Conservation (phyloP, 2,888 invertebrate species). For the Anthophora plumipes region DNA sequence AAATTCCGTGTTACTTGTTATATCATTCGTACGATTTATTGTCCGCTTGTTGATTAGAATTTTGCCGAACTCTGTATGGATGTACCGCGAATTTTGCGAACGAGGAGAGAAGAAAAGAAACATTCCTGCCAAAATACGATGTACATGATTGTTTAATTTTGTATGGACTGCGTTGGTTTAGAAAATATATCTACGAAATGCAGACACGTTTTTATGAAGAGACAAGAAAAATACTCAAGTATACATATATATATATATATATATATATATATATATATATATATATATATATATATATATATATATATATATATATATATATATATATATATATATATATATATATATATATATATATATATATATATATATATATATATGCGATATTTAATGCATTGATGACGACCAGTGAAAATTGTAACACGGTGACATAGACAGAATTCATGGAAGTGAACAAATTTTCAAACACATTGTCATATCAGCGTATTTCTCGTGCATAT, state of each 20-base stretch:
- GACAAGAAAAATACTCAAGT: constrained; percentile 15
- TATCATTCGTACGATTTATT: background rate
- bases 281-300: background rate
- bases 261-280: background rate
- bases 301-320: background rate
- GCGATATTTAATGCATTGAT: constrained; percentile 2
- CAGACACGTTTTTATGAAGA: background rate
- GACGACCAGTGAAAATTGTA: background rate
- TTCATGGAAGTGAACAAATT: constrained; percentile 10
- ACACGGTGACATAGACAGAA: background rate
- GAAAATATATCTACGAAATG: background rate
- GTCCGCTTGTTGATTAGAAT: constrained; percentile 3
- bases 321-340: background rate
- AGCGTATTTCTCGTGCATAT: constrained; percentile 17
- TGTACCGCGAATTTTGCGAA: constrained; percentile 31
- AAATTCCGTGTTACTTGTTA: background rate
- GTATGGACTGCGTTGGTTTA: constrained; percentile 24
- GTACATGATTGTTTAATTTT: constrained; percentile 43
- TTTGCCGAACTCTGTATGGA: constrained; percentile 18
- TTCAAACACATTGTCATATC: constrained; percentile 5
- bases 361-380: background rate
- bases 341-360: background rate
- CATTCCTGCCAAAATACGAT: constrained; percentile 59
- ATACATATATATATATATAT: background rate
- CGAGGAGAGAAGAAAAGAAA: constrained; percentile 24